These are phyloP conservation scores for Luperina nickerlii DNA, from an alignment of 2,888 invertebrate species.

Conservation along the genomic window DNA sequence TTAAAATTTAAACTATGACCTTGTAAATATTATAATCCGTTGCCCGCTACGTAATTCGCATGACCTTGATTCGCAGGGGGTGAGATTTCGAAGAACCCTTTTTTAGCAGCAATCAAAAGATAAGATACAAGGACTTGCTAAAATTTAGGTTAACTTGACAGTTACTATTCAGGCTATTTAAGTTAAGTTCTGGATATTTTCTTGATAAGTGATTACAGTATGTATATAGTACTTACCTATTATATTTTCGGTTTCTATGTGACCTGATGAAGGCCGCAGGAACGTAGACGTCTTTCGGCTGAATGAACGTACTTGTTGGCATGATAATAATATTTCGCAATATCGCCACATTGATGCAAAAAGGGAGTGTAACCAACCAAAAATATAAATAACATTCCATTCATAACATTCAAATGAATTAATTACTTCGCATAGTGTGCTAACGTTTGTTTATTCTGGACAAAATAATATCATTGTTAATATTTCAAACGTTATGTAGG, in stretches of 20 bases:
- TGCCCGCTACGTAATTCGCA: background rate
- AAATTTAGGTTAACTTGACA: too few relatives aligned
- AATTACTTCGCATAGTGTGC: conserved; percentile 52
- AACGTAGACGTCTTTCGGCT: background rate
- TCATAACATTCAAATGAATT: conserved; percentile 46
- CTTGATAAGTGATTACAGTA: background rate
- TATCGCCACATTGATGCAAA: conserved; percentile 1
- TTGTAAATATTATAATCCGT: background rate
- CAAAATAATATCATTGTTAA: conserved; percentile 59
- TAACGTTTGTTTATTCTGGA: conserved; percentile 61
- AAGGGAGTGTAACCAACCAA: conserved; percentile 10
- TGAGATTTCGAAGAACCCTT: background rate
- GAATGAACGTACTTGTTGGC: background rate
- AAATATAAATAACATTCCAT: conserved; percentile 51
- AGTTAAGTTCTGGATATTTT: background rate
- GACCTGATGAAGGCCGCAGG: background rate
- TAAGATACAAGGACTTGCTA: background rate
- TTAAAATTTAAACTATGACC: background rate
- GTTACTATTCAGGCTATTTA: background rate
- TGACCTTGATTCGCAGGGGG: conserved; percentile 4
- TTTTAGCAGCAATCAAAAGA: background rate
- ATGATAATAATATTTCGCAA: background rate
- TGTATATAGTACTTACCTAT: background rate
- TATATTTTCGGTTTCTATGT: background rate
- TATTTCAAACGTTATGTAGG: conserved; percentile 45